Conservation (phyloP, 92 coral and sea anemone species). For the Epizoanthus rinbou region DNA sequence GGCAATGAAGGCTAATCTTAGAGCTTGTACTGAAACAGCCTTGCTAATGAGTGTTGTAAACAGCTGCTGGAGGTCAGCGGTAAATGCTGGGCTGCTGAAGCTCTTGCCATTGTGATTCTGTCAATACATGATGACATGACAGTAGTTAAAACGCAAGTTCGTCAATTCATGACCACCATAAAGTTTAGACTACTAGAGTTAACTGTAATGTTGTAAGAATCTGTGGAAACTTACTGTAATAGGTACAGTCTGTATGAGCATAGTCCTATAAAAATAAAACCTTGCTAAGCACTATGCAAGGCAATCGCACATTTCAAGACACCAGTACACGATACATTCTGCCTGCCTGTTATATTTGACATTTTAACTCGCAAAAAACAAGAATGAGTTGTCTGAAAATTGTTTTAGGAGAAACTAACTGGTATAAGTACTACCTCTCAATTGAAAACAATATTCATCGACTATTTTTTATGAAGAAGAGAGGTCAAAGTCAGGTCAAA, state of each 20-base stretch:
- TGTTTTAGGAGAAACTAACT: constrained; percentile 2
- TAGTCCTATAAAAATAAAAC: constrained; percentile 18
- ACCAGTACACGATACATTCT: constrained; percentile 20
- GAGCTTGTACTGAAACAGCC: constrained; percentile 16
- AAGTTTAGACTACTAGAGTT: constrained; percentile 24
- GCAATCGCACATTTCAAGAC: constrained; percentile 24
- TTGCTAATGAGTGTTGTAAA: constrained; percentile 7
- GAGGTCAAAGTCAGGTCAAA: constrained; percentile 22
- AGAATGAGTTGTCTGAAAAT: constrained; percentile 20
- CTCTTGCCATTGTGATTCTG: constrained; percentile 15
- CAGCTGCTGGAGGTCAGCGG: constrained; percentile 16
- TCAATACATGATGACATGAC: constrained; percentile 11
- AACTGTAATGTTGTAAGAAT: constrained; percentile 23
- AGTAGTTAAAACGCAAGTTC: constrained; percentile 11
- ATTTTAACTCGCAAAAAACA: background rate
- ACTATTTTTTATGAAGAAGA: constrained; percentile 17
- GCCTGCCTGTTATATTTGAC: constrained; percentile 18
- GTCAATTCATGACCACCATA: constrained; percentile 20
- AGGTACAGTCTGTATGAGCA: constrained; percentile 17
- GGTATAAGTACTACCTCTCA: constrained; percentile 4
- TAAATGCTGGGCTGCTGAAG: constrained; percentile 16
- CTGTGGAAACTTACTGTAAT: constrained; percentile 22
- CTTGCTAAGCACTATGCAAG: constrained; percentile 23
- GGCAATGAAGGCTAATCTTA: constrained; percentile 12
- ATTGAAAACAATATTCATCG: constrained; percentile 19